These are phyloP conservation scores for Keiferia lycopersicella DNA, from an alignment of 2,888 invertebrate genomes.

Conservation along the genomic window DNA sequence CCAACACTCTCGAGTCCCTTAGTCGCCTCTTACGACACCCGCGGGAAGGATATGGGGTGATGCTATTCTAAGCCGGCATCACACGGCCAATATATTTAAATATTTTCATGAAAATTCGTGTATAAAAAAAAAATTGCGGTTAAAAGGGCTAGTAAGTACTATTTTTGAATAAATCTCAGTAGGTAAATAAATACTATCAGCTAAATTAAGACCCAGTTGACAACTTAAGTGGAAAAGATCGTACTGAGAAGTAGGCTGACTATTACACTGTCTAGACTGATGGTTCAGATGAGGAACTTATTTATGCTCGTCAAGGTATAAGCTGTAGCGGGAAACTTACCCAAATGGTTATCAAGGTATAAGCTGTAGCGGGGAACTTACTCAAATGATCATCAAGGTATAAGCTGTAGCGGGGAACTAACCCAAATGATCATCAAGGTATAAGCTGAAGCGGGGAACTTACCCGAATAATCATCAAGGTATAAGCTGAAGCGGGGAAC, in stretches of 20 bases:
- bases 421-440: slow-evolving; percentile 22
- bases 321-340: slow-evolving; percentile 28
- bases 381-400: slow-evolving; percentile 22
- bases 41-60: no score
- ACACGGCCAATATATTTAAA: no score
- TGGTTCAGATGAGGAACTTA: slow-evolving; percentile 26
- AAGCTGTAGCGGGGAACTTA: slow-evolving; percentile 28
- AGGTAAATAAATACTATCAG: no score
- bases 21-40: no score
- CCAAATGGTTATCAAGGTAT: slow-evolving; percentile 22
- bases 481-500: no score
- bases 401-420: slow-evolving; percentile 28
- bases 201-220: slow-evolving; percentile 10
- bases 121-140: no score
- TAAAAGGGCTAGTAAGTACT: no score
- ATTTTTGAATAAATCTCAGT: no score
- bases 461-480: no score
- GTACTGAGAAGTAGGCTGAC: slow-evolving; percentile 31
- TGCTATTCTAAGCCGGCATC: no score
- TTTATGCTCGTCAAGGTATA: slow-evolving; percentile 21
- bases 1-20: no score
- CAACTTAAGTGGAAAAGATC: slow-evolving; percentile 12
- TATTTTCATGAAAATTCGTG: no score
- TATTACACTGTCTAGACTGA: slow-evolving; percentile 36
- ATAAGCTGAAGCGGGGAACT: slow-evolving; percentile 27